Base-by-base conservation (phyloP, 1,140 invertebrate species). In the Sycophaga agraensis region DNA sequence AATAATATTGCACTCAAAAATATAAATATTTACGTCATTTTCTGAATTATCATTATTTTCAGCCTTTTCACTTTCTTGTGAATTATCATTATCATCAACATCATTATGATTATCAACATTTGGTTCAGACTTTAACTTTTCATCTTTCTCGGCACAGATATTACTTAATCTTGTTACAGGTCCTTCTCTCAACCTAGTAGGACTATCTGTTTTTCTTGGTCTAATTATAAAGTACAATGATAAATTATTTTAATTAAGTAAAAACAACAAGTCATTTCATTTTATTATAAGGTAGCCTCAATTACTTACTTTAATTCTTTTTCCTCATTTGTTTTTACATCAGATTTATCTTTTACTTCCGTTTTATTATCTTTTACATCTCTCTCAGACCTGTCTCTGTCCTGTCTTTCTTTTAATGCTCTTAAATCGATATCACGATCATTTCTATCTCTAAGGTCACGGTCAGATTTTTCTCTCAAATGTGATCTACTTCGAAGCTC, bases 1-100 rank as follows among this genome's bases (percentile, higher is more conserved):
- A 39, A 50, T 21, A 55, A 37, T 57, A 19, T 7, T 28, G 1
- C 55, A 61, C 40, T 39, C 31, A 65, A 67, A 58, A 74, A 73
- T 50, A 19, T 42, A 37, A 40, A 57, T 19, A 57, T 57, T 63
- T 40, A 73, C 75, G 45, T 76, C 77, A 46, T 79, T 78, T 39
- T 79, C 77, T n/a, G 78, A 79, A 64, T 81, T 80, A 46, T 75
- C 75, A 59, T 81, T 79, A 59, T 79, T 78, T 56, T 71, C 69
- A 40, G 66, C 67, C 39, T 75, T 77, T 49, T 75, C 73, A 48
- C 73, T 76, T 63, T 72, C 73, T 45, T 68, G 69, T 8, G 69
- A 57, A 63, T 58, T 53, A n/a, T 58, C 61, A 43, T 63, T 55
- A 57, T 56, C 53, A 35, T 56, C 56, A 16, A n/a, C 4, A 63